Base-by-base conservation (phyloP, 2,888 invertebrate genomes). In the Tipula vernalis region DNA sequence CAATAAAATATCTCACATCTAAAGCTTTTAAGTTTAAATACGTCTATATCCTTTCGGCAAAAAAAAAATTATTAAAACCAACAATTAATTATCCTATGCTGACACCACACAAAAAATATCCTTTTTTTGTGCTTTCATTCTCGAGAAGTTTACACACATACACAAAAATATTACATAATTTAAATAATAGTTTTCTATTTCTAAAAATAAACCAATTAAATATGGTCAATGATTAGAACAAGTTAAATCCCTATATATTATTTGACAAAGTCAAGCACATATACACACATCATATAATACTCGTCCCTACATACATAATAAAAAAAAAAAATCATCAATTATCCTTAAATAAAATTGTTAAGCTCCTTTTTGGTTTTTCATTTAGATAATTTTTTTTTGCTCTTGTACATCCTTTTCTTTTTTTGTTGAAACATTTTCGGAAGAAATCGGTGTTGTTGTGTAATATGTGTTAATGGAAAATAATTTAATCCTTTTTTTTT, bases 181-280 rank as follows among this genome's bases (percentile, higher is more conserved):
- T 71, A 71, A 18, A 71, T 28, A 71, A 71, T 71, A 28, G 71
- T 28, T 28, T 28, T 71, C 71, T 71, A 71, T 71, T 71, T 71
- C 71, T 71, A 71, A 71, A 71, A 71, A 71, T 71, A 71, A 71
- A 71, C 71, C 71, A 71, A 71, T 71, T 71, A 71, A 71, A 71
- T 71, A 71, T 71, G 71, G 71, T 71, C 71, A 71, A 71, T 71
- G 71, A 71, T 71, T 71, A 71, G 71, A 71, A 71, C 71, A 71
- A 71, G 71, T 28, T 71, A 71, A 71, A 71, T 71, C 71, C 71
- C 28, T 71, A 71, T 8, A 71, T 71, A 71, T 18, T 71, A 71
- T 28, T 71, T 8, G 18, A 71, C 18, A 71, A 71, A 71, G 71
- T 71, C 71, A 71, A 71, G 71, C 71, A 71, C 71, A n/a, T n/a